Evolutionary conservation across 2,113 vertebrate genomes (phyloP).

Genomic region (Thomomys bottae): DNA sequence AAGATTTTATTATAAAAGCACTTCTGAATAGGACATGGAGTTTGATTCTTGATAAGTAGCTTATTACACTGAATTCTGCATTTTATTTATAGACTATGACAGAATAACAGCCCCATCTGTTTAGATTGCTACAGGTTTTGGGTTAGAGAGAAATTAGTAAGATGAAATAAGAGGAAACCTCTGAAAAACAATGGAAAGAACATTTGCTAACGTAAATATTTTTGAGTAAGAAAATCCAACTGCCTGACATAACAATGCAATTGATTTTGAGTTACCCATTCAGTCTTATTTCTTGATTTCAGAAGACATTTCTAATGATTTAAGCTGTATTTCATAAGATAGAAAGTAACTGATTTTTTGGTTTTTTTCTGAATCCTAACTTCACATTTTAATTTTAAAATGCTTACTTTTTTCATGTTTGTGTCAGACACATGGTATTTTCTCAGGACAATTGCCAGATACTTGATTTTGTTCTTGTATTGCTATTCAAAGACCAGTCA

Average conservation of each 20-base stretch:
- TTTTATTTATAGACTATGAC: neutral
- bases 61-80: neutral
- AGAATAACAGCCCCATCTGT: neutral
- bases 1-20: neutral
- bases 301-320: neutral
- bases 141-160: conserved; percentile 4
- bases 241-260: neutral
- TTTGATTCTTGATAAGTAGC: neutral
- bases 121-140: neutral
- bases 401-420: neutral
- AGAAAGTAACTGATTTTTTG: neutral
- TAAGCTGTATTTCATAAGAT: neutral
- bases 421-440: neutral
- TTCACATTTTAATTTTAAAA: neutral
- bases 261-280: neutral
- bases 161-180: neutral
- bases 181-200: neutral
- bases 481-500: neutral
- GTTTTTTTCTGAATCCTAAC: neutral
- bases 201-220: neutral
- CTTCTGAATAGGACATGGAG: neutral
- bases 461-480: neutral
- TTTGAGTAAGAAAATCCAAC: neutral
- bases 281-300: conserved; percentile 10
- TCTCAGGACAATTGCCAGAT: neutral